These are phyloP conservation scores for Atherinosoma microstoma DNA, from an alignment of 2,797 vertebrate genomes.

Conservation along the genomic window DNA sequence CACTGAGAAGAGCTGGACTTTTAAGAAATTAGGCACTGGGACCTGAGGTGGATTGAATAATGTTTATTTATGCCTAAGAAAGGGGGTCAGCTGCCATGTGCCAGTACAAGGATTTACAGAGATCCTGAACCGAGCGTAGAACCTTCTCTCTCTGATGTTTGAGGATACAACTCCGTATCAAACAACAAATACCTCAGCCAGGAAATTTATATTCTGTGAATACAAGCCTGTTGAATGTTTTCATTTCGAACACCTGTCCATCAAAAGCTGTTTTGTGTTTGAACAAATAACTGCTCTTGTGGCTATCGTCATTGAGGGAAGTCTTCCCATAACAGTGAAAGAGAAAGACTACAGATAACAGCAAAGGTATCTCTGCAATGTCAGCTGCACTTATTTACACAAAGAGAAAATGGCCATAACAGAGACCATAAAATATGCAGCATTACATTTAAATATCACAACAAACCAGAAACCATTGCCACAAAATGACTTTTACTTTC, in stretches of 20 bases:
- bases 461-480: not conserved
- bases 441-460: not conserved
- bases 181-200: not conserved
- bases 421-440: constrained; percentile 3
- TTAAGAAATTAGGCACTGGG: constrained; percentile 33
- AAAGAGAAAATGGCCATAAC: constrained; percentile 22
- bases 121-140: constrained; percentile 16
- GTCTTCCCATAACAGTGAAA: constrained; percentile 60
- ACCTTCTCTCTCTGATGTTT: not conserved
- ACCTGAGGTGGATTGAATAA: constrained; percentile 42
- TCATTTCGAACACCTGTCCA: constrained; percentile 19
- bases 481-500: not conserved
- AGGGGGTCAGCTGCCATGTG: not conserved
- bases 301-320: constrained; percentile 63
- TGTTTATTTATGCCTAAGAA: constrained; percentile 52
- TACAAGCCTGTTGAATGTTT: constrained; percentile 1
- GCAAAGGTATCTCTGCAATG: constrained; percentile 62
- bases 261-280: constrained; percentile 32
- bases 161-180: not conserved
- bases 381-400: constrained; percentile 41
- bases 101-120: constrained; percentile 11
- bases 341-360: constrained; percentile 53
- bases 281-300: constrained; percentile 55
- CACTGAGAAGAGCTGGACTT: constrained; percentile 35
- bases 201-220: not conserved